phyloP scores from a whole-genome alignment of 2,797 vertebrate species.

The Semaprochilodus insignis region DNA sequence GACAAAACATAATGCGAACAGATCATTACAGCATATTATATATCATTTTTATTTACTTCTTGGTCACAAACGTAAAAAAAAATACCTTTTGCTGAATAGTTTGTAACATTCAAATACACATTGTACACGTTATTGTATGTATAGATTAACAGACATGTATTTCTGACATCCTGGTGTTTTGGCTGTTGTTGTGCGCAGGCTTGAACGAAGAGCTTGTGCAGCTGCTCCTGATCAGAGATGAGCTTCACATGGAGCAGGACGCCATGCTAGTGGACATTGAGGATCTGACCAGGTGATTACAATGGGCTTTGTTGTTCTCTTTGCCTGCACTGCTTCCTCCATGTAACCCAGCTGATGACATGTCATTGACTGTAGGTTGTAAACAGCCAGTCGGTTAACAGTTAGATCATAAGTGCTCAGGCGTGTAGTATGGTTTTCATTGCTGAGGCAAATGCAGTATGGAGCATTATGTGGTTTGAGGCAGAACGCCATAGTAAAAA shows the following conservation, averaged over 20 bases:
- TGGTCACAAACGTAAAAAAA: no score
- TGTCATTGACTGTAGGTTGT: background rate
- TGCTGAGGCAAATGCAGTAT: background rate
- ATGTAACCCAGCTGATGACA: background rate
- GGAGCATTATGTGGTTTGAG: background rate
- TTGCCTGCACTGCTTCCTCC: no score
- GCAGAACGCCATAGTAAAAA: background rate
- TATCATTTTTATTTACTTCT: no score
- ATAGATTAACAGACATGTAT: no score
- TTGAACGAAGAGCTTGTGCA: slow-evolving; percentile 98
- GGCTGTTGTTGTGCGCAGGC: slow-evolving; percentile 73
- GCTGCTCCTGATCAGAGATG: slow-evolving; percentile 95
- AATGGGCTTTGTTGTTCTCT: no score
- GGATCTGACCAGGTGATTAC: slow-evolving; percentile 91
- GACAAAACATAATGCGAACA: no score
- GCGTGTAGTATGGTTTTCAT: background rate
- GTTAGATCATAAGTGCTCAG: background rate
- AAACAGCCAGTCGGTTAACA: background rate
- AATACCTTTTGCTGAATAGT: no score
- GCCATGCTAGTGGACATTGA: slow-evolving; percentile 99
- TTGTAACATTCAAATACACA: no score
- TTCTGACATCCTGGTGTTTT: background rate
- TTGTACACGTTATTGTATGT: no score
- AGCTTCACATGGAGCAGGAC: slow-evolving; percentile 97
- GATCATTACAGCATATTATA: no score